Evolutionary conservation across 2,113 vertebrate species (phyloP).

Genomic region (Ophthalmolycus amberensis): DNA sequence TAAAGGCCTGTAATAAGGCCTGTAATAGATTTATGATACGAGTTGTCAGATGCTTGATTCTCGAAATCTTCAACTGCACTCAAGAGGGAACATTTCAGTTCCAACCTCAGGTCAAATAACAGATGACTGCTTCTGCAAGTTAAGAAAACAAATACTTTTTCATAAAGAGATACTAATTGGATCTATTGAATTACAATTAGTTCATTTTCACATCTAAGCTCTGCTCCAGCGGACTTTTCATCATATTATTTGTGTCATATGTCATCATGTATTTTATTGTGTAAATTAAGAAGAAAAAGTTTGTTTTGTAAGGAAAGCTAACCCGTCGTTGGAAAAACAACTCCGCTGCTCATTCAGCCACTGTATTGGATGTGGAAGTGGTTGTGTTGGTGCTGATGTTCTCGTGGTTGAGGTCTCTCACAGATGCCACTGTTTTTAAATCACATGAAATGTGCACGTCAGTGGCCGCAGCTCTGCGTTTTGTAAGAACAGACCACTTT

Average conservation of each 20-base stretch:
- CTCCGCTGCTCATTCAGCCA: background rate
- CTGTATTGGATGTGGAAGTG: background rate
- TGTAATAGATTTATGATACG: background rate
- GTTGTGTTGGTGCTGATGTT: background rate
- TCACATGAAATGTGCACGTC: slow-evolving; percentile 1
- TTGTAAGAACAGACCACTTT: background rate
- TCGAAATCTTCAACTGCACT: background rate
- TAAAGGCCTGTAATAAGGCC: no score
- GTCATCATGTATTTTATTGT: background rate
- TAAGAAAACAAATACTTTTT: background rate
- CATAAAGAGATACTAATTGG: background rate
- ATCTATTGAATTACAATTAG: background rate
- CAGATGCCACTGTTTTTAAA: background rate
- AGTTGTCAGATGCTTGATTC: background rate
- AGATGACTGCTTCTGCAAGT: background rate
- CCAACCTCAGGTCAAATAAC: background rate
- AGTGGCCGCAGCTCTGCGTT: background rate
- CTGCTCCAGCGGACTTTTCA: background rate
- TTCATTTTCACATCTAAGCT: background rate
- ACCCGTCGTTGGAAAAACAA: background rate
- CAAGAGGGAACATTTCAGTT: background rate
- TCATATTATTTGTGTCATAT: background rate
- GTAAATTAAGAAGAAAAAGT: background rate
- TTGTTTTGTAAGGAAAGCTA: background rate
- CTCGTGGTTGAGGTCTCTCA: background rate